Base-by-base conservation (phyloP, 2,797 vertebrate genomes). In the Hydrocynus forskahlii region DNA sequence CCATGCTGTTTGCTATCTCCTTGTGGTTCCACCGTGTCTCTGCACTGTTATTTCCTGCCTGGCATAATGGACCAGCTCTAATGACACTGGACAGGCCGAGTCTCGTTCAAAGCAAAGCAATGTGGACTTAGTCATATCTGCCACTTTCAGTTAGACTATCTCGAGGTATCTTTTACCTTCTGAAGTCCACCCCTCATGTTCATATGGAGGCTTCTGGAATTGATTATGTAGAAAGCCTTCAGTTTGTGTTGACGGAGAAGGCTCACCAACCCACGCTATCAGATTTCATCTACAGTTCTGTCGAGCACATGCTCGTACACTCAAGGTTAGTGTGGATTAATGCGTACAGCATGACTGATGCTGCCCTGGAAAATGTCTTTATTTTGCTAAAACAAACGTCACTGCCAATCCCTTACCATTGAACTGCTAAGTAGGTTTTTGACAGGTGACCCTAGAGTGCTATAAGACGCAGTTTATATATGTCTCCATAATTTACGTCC, bases 201-300 rank as follows among this genome's bases (percentile, higher is more conserved):
- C 64, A 25, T 66, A 45, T 6, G 14, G 6, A 55, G 14, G 68
- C 4, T 43, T 55, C 59, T 64, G 29, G 59, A 73, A 43, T 66
- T 73, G 29, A 45, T 64, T 59, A 75, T 57, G 70, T 57, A 52
- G 52, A 55, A 50, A 73, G 70, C 52, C 52, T n/a, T 57, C 59
- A 55, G 45, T 54, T 68, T 78, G 50, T 29, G 40, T 21, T 68
- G 52, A 69, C 50, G 70, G 50, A n/a, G 48, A 73, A 38, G 70
- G 17, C 70, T 73, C 35, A 38, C 29, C 52, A 57, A 73, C 16
- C 52, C 29, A 29, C 17, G 17, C 52, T 54, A 55, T 73, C 25
- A 73, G 52, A 57, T 73, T 73, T 73, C 70, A 40, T 57, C 52
- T 73, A 73, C 29, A 55, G 50, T 73, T 55, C 70, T 57, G 50